These are phyloP conservation scores for Gallinago stenura DNA, from an alignment of 2,797 vertebrate genomes.

Conservation along the genomic window DNA sequence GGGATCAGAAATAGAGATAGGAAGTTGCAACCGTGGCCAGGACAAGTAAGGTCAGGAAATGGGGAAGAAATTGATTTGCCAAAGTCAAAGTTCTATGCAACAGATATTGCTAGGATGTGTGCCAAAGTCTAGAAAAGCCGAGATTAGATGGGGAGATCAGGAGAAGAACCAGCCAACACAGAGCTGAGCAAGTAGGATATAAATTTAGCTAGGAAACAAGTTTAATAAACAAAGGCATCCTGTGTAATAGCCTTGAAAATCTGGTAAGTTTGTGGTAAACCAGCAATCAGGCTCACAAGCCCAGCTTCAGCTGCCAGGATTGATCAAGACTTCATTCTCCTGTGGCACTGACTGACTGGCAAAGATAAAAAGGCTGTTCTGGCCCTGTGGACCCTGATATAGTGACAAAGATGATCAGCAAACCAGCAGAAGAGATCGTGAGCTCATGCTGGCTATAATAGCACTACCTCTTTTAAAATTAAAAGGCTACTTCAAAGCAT, in stretches of 20 bases:
- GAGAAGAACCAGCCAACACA: background rate
- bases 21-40: background rate
- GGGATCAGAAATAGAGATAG: background rate
- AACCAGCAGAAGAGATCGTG: background rate
- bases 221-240: background rate
- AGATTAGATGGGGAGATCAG: background rate
- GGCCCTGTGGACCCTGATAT: background rate
- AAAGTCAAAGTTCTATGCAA: background rate
- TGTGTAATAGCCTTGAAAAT: background rate
- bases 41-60: background rate
- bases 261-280: background rate
- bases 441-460: background rate
- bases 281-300: background rate
- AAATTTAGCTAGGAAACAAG: slow-evolving; percentile 2
- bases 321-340: background rate
- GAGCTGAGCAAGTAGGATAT: background rate
- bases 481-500: background rate
- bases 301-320: background rate
- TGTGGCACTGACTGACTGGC: background rate
- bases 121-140: background rate
- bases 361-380: background rate
- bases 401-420: background rate
- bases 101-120: background rate
- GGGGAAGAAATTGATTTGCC: slow-evolving; percentile 12
- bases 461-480: background rate